These are phyloP conservation scores for Fukomys damarensis DNA, from an alignment of 2,113 vertebrate genomes.

Conservation along the genomic window DNA sequence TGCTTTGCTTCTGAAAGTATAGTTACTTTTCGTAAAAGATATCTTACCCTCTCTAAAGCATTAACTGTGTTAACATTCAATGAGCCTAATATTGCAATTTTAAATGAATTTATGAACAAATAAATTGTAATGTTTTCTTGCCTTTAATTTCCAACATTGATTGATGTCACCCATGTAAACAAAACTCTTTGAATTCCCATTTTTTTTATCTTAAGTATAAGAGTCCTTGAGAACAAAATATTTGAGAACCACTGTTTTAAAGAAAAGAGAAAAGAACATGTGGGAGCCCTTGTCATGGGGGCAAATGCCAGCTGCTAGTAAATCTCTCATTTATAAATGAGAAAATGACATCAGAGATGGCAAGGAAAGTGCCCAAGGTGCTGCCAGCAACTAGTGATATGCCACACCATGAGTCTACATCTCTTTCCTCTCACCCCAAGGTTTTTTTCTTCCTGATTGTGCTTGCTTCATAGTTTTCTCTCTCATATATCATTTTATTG, in stretches of 20 bases:
- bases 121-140: neutral
- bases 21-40: conserved; percentile 30
- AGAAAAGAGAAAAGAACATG: neutral
- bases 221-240: neutral
- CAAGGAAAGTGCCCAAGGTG: neutral
- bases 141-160: neutral
- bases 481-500: neutral
- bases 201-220: neutral
- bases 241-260: neutral
- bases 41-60: neutral
- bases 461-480: neutral
- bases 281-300: neutral
- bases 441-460: neutral
- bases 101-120: neutral
- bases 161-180: neutral
- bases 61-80: neutral
- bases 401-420: neutral
- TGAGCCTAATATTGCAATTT: neutral
- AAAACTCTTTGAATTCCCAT: neutral
- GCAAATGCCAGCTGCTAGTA: neutral
- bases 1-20: neutral
- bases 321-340: neutral
- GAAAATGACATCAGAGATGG: neutral
- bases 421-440: neutral
- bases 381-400: neutral